A percentile compares a stretch with the other conserved stretches of the same genome.
Evolutionary conservation across 1,140 invertebrate species (phyloP).

Genomic region (Himalopsyche phryganea): DNA sequence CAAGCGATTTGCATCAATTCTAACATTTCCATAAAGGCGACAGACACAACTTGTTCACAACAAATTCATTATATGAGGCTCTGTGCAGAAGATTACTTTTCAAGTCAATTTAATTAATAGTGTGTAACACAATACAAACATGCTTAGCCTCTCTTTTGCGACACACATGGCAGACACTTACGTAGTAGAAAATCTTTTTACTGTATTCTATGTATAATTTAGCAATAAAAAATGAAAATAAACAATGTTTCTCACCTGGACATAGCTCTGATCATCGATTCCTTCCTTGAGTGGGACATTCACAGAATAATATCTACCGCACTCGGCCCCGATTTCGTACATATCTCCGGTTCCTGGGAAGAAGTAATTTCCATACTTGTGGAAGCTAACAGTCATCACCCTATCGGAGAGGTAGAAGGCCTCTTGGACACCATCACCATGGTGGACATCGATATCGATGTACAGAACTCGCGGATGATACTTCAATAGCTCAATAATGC

Average conservation of each 20-base stretch:
- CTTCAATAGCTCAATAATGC: conserved; percentile 93
- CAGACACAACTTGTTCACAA: too few relatives aligned
- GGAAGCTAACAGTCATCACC: conserved; percentile 99
- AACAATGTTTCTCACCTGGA: conserved; percentile 56
- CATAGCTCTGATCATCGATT: conserved; percentile 92
- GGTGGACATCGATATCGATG: conserved; percentile 99
- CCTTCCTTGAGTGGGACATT: conserved; percentile 97
- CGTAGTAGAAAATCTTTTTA: too few relatives aligned
- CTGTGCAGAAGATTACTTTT: too few relatives aligned
- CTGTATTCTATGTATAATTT: too few relatives aligned
- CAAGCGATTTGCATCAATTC: too few relatives aligned
- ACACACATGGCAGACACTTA: too few relatives aligned
- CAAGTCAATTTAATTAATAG: too few relatives aligned
- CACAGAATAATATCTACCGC: conserved; percentile 91
- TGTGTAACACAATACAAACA: too few relatives aligned
- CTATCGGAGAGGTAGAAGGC: conserved; percentile 98
- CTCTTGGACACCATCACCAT: conserved; percentile 99
- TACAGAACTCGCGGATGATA: conserved; percentile 95
- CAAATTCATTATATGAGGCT: too few relatives aligned
- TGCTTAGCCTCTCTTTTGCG: too few relatives aligned
- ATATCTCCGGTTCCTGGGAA: conserved; percentile 98
- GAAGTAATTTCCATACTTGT: conserved; percentile 98
- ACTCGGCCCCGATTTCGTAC: conserved; percentile 94
- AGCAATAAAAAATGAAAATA: too few relatives aligned
- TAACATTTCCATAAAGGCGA: too few relatives aligned